Base-by-base conservation (phyloP, 2,113 vertebrate genomes). In the Pelodiscus sinensis region DNA sequence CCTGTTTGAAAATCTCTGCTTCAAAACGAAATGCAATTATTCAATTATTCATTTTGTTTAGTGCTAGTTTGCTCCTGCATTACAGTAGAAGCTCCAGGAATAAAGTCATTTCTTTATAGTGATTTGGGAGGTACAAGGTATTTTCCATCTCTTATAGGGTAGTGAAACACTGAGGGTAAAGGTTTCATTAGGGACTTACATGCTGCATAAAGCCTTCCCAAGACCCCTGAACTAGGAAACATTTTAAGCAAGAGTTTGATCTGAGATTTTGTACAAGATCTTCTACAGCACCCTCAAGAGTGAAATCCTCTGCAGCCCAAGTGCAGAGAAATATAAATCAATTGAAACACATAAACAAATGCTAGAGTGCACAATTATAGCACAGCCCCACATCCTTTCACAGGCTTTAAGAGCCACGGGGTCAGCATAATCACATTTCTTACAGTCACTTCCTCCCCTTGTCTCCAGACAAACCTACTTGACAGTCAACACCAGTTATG, bases 181-280 rank as follows among this genome's bases (percentile, higher is more conserved):
- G 94, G 86, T 87, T 81, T 85, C 79, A 13, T 87, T 86, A 90
- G 29, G 9, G 60, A 84, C 15, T 92, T 87, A 56, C 78, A 87
- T 50, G 85, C 86, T 52, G n/a, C 89, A 90, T 91, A 50, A 2
- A 35, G 4, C 55, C 91, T 95, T 91, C 52, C 2, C 5, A 56
- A 4, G 55, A 85, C 85, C 24, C 29, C 86, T 85, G 86, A 85
- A 50, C 80, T 75, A 14, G 25, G 56, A 9, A 4, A 86, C 87
- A 50, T 87, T 87, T 80, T 84, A 87, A 2, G 1, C 4, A 73
- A 44, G 50, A 78, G 85, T 94, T 96, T 88, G 3, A 88, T 0
- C 16, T 81, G 65, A 11, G n/a, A 68, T 14, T 56, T 90, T 2
- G 0, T 85, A 50, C 79, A 87, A 84, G 29, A 84, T 16, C 8